Evolutionary conservation across 2,113 vertebrate species (phyloP).

Genomic region (Colistium nudipinnis): DNA sequence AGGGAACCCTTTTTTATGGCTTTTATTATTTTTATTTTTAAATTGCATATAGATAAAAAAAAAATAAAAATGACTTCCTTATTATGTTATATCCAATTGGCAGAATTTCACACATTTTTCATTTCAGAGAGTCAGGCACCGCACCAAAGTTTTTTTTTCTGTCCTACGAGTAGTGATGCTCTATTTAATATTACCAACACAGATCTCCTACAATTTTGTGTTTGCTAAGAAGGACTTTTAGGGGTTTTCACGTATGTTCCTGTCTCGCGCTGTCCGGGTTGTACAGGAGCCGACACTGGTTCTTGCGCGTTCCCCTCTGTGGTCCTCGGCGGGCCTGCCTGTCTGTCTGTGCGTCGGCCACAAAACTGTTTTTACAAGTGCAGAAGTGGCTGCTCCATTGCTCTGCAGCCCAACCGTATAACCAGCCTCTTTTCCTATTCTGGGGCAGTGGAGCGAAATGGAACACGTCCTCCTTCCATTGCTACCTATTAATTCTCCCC

Average conservation of each 20-base stretch:
- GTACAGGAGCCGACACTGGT: constrained; percentile 21
- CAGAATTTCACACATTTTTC: constrained; percentile 27
- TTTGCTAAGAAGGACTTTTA: constrained; percentile 13
- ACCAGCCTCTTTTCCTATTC: constrained; percentile 77
- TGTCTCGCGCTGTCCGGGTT: constrained; percentile 31
- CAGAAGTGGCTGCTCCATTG: constrained; percentile 78
- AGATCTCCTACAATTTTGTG: constrained; percentile 24
- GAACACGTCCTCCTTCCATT: constrained; percentile 54
- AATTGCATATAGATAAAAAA: constrained; percentile 19
- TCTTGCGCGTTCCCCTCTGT: constrained; percentile 53
- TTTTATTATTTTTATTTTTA: constrained; percentile 13
- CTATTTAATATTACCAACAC: constrained; percentile 22
- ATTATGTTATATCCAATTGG: constrained; percentile 21
- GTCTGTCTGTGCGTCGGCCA: constrained; percentile 67
- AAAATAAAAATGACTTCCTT: constrained; percentile 11
- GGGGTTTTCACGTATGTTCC: constrained; percentile 15
- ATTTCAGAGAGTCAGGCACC: constrained; percentile 32
- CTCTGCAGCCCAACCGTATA: constrained; percentile 79
- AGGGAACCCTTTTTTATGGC: constrained; percentile 37
- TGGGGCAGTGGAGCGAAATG: constrained; percentile 63
- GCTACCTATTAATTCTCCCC: constrained; percentile 44
- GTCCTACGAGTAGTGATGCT: constrained; percentile 23
- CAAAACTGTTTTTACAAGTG: constrained; percentile 82
- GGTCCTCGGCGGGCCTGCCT: constrained; percentile 66
- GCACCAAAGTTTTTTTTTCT: constrained; percentile 24